Percentiles rank a stretch among this genome's conserved stretches.
These are phyloP conservation scores for Rosalia funebris DNA, from an alignment of 2,888 invertebrate genomes.

Conservation along the genomic window DNA sequence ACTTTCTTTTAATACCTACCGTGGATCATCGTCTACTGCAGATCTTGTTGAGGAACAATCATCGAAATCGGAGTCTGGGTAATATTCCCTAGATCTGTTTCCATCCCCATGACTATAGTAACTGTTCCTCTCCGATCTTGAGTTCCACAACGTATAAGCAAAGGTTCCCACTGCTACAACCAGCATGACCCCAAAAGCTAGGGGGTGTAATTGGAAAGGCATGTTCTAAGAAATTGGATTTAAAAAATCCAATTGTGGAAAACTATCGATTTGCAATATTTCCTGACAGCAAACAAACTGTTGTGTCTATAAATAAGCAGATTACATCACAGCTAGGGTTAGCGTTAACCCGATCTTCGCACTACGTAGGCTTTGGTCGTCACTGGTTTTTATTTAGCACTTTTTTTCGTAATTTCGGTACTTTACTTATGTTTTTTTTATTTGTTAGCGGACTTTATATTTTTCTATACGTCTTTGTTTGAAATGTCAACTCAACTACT, in stretches of 20 bases:
- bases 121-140: not conserved
- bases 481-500: too few species aligned
- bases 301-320: not conserved
- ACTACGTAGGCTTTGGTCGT: too few species aligned
- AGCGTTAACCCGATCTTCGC: too few species aligned
- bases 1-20: too few species aligned
- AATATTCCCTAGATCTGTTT: not conserved
- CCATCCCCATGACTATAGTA: conserved; percentile 8
- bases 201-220: conserved; percentile 33
- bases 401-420: too few species aligned
- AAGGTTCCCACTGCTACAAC: conserved; percentile 35
- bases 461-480: too few species aligned
- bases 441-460: too few species aligned
- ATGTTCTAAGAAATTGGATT: conserved; percentile 11
- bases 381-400: too few species aligned
- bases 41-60: conserved; percentile 1
- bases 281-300: not conserved
- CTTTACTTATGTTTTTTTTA: too few species aligned
- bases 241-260: not conserved
- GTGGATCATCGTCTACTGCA: not conserved
- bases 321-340: not conserved
- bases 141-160: conserved; percentile 29
- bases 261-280: not conserved
- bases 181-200: conserved; percentile 33
- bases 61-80: conserved; percentile 8